Percentiles rank a stretch among this genome's conserved stretches.
Conservation (phyloP, 1,140 invertebrate species). For the Aricia agestis region DNA sequence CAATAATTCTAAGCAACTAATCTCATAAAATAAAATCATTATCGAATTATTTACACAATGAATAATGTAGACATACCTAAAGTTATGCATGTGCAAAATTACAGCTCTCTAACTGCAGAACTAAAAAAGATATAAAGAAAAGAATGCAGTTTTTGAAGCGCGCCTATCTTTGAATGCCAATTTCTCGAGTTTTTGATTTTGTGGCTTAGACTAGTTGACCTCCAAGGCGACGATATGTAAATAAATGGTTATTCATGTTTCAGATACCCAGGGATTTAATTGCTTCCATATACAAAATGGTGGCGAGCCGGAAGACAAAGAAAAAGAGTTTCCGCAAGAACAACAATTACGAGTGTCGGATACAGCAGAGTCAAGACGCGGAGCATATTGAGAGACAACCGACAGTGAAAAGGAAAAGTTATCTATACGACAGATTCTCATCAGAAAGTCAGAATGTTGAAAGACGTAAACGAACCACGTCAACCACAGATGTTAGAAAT, state of each 20-base stretch:
- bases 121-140: background rate
- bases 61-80: too few species aligned
- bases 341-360: slow-evolving; percentile 68
- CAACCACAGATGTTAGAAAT: slow-evolving; percentile 48
- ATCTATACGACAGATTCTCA: slow-evolving; percentile 64
- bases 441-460: slow-evolving; percentile 58
- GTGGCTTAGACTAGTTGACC: too few species aligned
- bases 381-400: slow-evolving; percentile 41
- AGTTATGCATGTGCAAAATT: too few species aligned
- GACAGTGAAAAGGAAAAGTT: slow-evolving; percentile 60
- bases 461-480: slow-evolving; percentile 55
- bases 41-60: too few species aligned
- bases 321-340: slow-evolving; percentile 71
- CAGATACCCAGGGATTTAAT: slow-evolving; percentile 85
- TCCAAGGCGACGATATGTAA: background rate
- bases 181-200: too few species aligned
- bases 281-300: slow-evolving; percentile 82
- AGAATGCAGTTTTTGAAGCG: too few species aligned
- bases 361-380: slow-evolving; percentile 50
- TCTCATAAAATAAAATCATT: too few species aligned
- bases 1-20: too few species aligned
- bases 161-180: too few species aligned
- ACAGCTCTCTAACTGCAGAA: background rate
- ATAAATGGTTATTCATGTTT: slow-evolving; percentile 19
- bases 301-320: slow-evolving; percentile 80